These are phyloP conservation scores for Spermophilus dauricus DNA, from an alignment of 2,113 vertebrate species.

Conservation along the genomic window DNA sequence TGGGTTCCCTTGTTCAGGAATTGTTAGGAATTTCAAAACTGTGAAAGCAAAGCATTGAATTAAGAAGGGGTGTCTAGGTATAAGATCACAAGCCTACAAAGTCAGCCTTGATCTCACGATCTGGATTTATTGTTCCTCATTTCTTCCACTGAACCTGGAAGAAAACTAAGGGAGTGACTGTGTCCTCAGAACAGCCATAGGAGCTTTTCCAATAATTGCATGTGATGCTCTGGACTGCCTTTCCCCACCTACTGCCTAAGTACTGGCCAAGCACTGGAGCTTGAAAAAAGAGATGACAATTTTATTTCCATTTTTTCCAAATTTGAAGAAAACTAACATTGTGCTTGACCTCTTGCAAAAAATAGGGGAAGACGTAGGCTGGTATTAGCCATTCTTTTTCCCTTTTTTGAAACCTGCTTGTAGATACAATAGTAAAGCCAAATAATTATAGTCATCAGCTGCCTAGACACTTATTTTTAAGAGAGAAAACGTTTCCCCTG, in stretches of 20 bases:
- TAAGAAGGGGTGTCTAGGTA: rapidly evolving
- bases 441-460: not conserved
- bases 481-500: not conserved
- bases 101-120: not conserved
- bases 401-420: not conserved
- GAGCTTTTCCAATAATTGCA: not conserved
- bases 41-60: not conserved
- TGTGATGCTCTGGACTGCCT: not conserved
- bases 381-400: not conserved
- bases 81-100: rapidly evolving
- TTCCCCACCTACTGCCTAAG: not conserved
- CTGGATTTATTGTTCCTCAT: not conserved
- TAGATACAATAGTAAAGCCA: no score
- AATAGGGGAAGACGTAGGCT: not conserved
- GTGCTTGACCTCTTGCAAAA: not conserved
- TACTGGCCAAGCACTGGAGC: no score
- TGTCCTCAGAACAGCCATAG: not conserved
- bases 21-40: not conserved
- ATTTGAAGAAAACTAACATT: not conserved
- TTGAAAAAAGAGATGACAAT: not conserved
- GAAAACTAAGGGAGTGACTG: not conserved
- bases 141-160: not conserved
- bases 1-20: not conserved
- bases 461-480: not conserved
- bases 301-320: not conserved